Evolutionary conservation across 2,797 vertebrate species (phyloP), one percentile per base, ranked within the genome.

Genomic region (Euthynnus affinis): DNA sequence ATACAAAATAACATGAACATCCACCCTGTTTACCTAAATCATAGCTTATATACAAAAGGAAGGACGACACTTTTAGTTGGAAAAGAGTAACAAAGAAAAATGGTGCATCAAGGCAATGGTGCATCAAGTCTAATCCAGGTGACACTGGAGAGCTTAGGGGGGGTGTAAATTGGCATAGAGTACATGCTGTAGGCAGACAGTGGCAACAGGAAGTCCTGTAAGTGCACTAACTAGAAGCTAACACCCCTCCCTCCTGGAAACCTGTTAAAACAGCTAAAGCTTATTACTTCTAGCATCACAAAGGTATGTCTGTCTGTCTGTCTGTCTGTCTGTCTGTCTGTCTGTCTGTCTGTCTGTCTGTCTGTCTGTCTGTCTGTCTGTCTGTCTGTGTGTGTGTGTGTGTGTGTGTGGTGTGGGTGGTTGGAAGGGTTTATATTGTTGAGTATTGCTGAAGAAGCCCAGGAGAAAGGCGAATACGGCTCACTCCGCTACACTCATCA

Each of bases 401-500:
- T 63, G 55, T 68, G 69, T 64, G 22, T 59, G 48, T 51, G 14
- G 14, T 37, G 55, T 72, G 23, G 1, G 8, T 52, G 53, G n/a
- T 60, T 58, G 62, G 27, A 25, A 71, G 9, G 42, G 56, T 82
- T 56, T 75, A 71, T 58, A 66, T 74, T 76, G 67, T n/a, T n/a
- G 74, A 91, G 81, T 91, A 91, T 89, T 93, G 92, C 91, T 88
- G 82, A 87, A 83, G 81, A 82, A 71, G 87, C 81, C 69, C 65
- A 76, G 70, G 65, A 62, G 66, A 48, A 81, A 79, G 84, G 61
- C 40, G 57, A 71, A 73, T 25, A 62, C 52, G 59, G 85, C 87
- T 97, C 93, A 97, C 88, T 96, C 96, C 83, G 87, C 90, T 2
- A 93, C 89, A 74, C 90, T 97, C 86, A 95, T 96, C 88, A 99